Conservation (phyloP, 2,888 invertebrate genomes). For the Chymomyza amoena region DNA sequence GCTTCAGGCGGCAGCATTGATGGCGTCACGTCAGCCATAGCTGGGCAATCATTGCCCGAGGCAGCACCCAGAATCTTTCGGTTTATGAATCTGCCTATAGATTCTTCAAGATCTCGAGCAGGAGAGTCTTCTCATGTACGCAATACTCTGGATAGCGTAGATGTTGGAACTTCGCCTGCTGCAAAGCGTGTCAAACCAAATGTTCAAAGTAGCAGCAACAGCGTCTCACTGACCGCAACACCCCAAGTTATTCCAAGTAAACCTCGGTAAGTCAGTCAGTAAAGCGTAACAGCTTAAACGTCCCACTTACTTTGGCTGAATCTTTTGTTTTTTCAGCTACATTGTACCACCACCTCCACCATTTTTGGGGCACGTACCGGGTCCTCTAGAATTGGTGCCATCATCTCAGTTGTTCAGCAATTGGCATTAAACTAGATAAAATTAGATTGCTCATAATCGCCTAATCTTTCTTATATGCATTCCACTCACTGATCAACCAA, state of each 20-base stretch:
- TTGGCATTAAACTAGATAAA: constrained; percentile 54
- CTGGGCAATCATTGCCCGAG: not conserved
- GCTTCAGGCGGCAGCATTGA: not conserved
- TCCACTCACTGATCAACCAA: not conserved
- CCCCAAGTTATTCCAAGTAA: constrained; percentile 39
- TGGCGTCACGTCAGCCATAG: not conserved
- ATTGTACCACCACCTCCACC: constrained; percentile 37
- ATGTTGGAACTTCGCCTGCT: constrained; percentile 50
- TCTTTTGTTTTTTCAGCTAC: constrained; percentile 26
- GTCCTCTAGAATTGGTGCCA: constrained; percentile 56
- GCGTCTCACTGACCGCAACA: constrained; percentile 68
- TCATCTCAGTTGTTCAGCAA: constrained; percentile 62
- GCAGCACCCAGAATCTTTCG: constrained; percentile 43
- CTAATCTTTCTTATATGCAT: not conserved
- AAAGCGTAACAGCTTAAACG: not conserved
- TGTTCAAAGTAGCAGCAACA: constrained; percentile 1
- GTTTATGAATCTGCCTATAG: constrained; percentile 34
- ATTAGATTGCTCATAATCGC: not conserved
- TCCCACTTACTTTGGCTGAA: not conserved
- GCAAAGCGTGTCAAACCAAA: constrained; percentile 40
- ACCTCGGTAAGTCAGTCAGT: constrained; percentile 36
- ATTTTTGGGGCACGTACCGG: constrained; percentile 46
- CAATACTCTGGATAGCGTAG: constrained; percentile 58
- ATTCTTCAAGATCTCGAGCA: not conserved
- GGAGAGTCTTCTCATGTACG: constrained; percentile 34